Base-by-base conservation (phyloP, 2,888 invertebrate species). In the Drosophila multiciliata region DNA sequence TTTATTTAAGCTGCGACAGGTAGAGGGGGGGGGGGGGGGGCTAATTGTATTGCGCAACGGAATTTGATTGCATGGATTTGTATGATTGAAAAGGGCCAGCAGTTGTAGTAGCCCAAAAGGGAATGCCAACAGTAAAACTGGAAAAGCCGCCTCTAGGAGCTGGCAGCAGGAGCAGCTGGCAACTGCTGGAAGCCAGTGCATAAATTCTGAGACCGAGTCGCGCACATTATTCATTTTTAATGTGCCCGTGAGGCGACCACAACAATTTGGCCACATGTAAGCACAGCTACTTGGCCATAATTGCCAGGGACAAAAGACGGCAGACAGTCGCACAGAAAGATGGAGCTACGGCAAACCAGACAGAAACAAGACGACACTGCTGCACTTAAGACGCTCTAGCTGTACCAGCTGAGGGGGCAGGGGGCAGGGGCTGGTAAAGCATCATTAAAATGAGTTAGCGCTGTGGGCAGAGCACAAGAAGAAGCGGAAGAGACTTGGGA, bases 211-310 rank as follows among this genome's bases (percentile, higher is more conserved):
- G 82, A 78, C 80, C 78, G 71, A 75, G 82, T 73, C 82, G 87
- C 85, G 82, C 78, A 80, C 88, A 90, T 90, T 90, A 90, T 89
- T 90, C 90, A 90, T 91, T 90, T 89, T 90, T 90, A 90, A 90
- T 91, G 86, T 85, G 71, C 68, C 84, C 76, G 79, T 71, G 83
- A 82, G 78, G 79, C 89, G 81, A 65, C 86, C 89, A 88, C 90
- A 83, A 82, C 82, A 84, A 86, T 90, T 86, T 89, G 90, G 86
- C 86, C 89, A 90, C 86, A 83, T 83, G 82, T 89, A 88, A 79
- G 80, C 81, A 85, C 83, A 87, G 80, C 87, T 83, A 83, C 83
- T 82, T 89, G 83, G 86, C 84, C 84, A 86, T 90, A 91, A 91
- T 91, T 91, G 90, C 90, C 80, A 64, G 67, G 57, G 55, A 76